Evolutionary conservation across 2,797 vertebrate genomes (phyloP).

Genomic region (Pseudocheirus occidentalis): DNA sequence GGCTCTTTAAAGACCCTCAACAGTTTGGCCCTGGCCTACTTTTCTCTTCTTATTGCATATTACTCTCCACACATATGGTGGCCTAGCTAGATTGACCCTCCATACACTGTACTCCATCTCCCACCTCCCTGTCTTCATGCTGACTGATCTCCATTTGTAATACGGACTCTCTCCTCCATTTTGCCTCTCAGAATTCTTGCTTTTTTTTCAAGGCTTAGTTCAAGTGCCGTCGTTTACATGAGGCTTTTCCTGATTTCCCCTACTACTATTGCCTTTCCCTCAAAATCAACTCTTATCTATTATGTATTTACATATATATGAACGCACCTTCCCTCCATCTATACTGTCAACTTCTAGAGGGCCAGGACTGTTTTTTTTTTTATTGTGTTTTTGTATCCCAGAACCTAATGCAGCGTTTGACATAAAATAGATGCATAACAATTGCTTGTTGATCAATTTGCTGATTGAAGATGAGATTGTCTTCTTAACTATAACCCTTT

Average conservation of each 20-base stretch:
- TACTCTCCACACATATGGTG: background rate
- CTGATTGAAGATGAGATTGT: background rate
- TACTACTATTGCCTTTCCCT: background rate
- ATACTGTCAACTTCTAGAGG: background rate
- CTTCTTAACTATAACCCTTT: conserved; percentile 12
- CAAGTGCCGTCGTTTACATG: background rate
- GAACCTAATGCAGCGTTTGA: background rate
- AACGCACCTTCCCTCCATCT: background rate
- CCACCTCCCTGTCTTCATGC: background rate
- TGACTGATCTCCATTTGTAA: background rate
- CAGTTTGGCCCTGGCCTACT: background rate
- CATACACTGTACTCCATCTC: background rate
- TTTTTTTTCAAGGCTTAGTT: background rate
- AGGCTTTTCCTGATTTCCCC: background rate
- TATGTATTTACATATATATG: background rate
- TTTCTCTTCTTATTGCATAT: background rate
- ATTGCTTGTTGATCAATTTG: background rate
- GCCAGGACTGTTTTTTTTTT: background rate
- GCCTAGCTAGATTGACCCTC: background rate
- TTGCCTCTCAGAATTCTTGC: background rate
- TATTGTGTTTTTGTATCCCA: background rate
- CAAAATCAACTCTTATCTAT: background rate
- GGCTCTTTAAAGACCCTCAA: background rate
- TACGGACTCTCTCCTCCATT: background rate
- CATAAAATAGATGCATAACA: background rate